Conservation (phyloP, 2,797 vertebrate genomes). For the Sphenodon punctatus region DNA sequence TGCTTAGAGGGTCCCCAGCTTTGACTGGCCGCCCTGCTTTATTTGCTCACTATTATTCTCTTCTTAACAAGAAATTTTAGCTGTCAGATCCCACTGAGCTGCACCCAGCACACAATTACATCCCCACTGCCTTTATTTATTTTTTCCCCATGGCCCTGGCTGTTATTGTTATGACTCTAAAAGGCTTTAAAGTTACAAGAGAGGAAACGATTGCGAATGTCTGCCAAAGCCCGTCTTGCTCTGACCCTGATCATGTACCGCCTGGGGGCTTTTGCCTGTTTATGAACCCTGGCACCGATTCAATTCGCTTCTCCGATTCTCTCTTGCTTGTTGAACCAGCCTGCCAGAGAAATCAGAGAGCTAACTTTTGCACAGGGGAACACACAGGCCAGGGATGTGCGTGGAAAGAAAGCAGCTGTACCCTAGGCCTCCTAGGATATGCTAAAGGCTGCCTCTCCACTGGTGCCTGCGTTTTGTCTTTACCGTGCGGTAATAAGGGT, state of each 20-base stretch:
- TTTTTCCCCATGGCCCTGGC: too few species aligned
- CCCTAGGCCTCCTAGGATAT: too few species aligned
- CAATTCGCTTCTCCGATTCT: background rate
- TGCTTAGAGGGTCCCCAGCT: too few species aligned
- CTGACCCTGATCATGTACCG: background rate
- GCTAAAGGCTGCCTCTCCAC: background rate
- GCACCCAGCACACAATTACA: too few species aligned
- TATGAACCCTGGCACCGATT: background rate
- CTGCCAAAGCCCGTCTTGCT: background rate
- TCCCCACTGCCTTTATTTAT: too few species aligned
- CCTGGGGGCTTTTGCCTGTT: background rate
- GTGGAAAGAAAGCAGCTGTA: background rate
- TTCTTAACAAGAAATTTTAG: too few species aligned
- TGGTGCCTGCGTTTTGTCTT: too few species aligned
- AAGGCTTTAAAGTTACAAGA: background rate
- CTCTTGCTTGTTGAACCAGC: background rate
- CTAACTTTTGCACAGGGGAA: background rate
- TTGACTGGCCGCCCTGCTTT: too few species aligned
- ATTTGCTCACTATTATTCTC: too few species aligned
- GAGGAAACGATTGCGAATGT: background rate
- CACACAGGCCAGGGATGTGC: accelerated
- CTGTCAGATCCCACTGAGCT: too few species aligned
- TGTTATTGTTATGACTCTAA: background rate
- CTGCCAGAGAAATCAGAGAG: background rate
- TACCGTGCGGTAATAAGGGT: too few species aligned